Conservation (phyloP, 2,888 invertebrate genomes). For the Cybosia mesomella region DNA sequence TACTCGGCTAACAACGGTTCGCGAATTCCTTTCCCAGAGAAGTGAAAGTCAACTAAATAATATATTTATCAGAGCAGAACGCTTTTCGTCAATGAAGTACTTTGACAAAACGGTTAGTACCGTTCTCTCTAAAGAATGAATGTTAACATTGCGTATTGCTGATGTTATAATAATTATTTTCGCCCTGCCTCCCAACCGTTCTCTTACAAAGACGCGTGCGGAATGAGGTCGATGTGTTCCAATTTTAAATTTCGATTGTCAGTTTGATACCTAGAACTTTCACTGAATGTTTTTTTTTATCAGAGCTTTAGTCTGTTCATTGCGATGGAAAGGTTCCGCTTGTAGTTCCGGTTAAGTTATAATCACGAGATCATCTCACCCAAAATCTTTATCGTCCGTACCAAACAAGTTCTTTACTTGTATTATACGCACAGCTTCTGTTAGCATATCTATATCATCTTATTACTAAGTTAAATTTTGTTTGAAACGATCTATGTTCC, state of each 20-base stretch:
- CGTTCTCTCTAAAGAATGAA: constrained; percentile 48
- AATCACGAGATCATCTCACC: constrained; percentile 34
- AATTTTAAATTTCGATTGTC: constrained; percentile 83
- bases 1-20: constrained; percentile 55
- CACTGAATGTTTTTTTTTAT: constrained; percentile 60
- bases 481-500: constrained; percentile 25
- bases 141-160: constrained; percentile 50
- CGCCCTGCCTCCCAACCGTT: constrained; percentile 64
- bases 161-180: constrained; percentile 76
- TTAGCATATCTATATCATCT: constrained; percentile 30
- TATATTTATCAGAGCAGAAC: constrained; percentile 78
- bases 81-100: constrained; percentile 55
- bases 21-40: constrained; percentile 71
- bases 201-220: constrained; percentile 70
- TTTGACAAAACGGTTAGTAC: constrained; percentile 57
- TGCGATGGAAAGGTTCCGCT: constrained; percentile 49
- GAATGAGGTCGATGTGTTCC: constrained; percentile 82
- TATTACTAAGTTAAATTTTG: constrained; percentile 23
- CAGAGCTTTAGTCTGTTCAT: constrained; percentile 35
- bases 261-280: constrained; percentile 71
- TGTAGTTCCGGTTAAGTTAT: constrained; percentile 56
- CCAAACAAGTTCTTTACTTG: constrained; percentile 30
- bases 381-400: constrained; percentile 32
- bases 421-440: constrained; percentile 18
- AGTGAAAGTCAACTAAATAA: constrained; percentile 79